A percentile compares a stretch with the other conserved stretches of the same genome.
These are phyloP conservation scores for Myotis planiceps DNA, from an alignment of 2,797 vertebrate species.

Conservation along the genomic window DNA sequence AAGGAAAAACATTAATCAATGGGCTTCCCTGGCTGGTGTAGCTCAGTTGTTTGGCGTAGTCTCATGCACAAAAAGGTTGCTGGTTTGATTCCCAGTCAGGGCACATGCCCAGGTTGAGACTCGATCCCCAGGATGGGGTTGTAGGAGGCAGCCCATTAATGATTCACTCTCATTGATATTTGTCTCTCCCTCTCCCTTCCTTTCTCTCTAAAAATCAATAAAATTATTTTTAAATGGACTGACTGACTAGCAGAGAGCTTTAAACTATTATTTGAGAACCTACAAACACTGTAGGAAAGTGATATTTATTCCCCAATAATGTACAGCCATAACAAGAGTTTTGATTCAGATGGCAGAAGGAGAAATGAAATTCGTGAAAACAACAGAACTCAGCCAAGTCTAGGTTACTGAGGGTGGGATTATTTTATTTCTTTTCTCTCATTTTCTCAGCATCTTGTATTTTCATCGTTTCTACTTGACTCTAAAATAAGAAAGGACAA, in stretches of 20 bases:
- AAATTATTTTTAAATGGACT: background rate
- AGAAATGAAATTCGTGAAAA: constrained; percentile 33
- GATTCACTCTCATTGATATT: background rate
- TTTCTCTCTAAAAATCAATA: background rate
- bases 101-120: background rate
- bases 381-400: background rate
- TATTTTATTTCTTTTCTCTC: background rate
- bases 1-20: background rate
- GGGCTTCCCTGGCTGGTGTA: background rate
- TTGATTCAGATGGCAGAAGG: background rate
- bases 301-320: background rate
- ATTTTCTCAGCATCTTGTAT: background rate
- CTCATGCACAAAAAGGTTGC: background rate
- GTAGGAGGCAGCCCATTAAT: too few relatives aligned
- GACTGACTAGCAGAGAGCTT: background rate
- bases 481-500: background rate
- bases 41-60: background rate
- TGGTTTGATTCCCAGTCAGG: background rate
- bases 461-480: background rate
- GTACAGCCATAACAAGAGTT: background rate
- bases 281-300: background rate
- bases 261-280: background rate
- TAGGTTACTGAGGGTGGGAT: background rate
- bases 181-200: background rate
- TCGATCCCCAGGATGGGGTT: background rate